Evolutionary conservation across 2,797 vertebrate species (phyloP).

Genomic region (Vespertilio murinus): DNA sequence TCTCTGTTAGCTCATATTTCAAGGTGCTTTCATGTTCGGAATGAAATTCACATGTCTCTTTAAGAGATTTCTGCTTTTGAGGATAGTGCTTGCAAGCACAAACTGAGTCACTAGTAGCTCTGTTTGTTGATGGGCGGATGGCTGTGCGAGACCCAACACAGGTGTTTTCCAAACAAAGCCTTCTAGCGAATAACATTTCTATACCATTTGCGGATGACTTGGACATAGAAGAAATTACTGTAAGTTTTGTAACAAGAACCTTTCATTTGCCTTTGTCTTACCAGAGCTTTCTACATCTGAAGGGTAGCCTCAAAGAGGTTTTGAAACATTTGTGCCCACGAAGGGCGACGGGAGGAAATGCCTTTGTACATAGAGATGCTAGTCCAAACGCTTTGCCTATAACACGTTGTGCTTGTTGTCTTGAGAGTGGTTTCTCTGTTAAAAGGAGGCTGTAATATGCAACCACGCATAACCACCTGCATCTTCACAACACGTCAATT

Average conservation of each 20-base stretch:
- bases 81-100: background rate
- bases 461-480: background rate
- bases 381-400: constrained; percentile 14
- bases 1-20: background rate
- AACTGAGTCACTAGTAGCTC: background rate
- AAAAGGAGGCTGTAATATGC: constrained; percentile 18
- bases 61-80: background rate
- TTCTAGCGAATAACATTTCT: background rate
- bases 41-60: background rate
- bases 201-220: background rate
- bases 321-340: constrained; percentile 36
- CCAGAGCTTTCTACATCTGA: background rate
- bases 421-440: background rate
- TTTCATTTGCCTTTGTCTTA: constrained; percentile 36
- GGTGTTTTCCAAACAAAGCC: constrained; percentile 50
- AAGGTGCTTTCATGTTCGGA: background rate
- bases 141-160: background rate
- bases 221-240: background rate
- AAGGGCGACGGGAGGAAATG: background rate
- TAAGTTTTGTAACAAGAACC: background rate
- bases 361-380: background rate
- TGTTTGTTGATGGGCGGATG: background rate
- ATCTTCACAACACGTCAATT: background rate
- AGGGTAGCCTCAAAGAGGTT: constrained; percentile 1
- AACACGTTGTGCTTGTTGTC: background rate